Evolutionary conservation across 2,113 vertebrate species (phyloP).

Genomic region (Ameiurus melas): DNA sequence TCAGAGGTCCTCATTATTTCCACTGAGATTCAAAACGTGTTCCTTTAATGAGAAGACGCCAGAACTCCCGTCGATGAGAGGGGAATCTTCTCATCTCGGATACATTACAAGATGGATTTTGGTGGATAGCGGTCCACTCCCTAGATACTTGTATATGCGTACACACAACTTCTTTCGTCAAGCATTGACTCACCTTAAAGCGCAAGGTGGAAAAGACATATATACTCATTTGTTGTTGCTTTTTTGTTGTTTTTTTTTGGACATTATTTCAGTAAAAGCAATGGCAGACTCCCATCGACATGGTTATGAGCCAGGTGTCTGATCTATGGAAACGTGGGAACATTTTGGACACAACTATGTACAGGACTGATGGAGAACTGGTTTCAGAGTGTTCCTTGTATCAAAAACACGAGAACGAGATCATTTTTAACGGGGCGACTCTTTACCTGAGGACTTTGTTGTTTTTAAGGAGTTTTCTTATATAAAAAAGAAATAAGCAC

Average conservation of each 20-base stretch:
- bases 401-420: neutral
- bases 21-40: slow-evolving; percentile 71
- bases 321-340: slow-evolving; percentile 30
- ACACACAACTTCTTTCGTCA: slow-evolving; percentile 40
- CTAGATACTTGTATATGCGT: slow-evolving; percentile 36
- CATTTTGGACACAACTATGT: slow-evolving; percentile 30
- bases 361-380: slow-evolving; percentile 20
- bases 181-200: slow-evolving; percentile 34
- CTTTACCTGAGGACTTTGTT: slow-evolving; percentile 61
- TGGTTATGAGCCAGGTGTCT: neutral
- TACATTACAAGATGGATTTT: slow-evolving; percentile 16
- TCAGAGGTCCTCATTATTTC: slow-evolving; percentile 57
- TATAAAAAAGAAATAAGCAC: slow-evolving; percentile 59
- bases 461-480: slow-evolving; percentile 56
- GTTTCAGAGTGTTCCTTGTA: slow-evolving; percentile 6
- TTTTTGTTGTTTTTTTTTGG: slow-evolving; percentile 10
- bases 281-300: slow-evolving; percentile 58
- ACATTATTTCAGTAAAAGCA: slow-evolving; percentile 51
- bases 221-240: neutral
- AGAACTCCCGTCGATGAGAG: slow-evolving; percentile 57
- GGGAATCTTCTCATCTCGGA: slow-evolving; percentile 26
- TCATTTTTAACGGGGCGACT: slow-evolving; percentile 38
- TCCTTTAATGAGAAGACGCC: slow-evolving; percentile 77
- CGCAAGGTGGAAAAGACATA: slow-evolving; percentile 36
- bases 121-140: slow-evolving; percentile 4